Conservation (phyloP, 2,113 vertebrate genomes). For the Onychostruthus taczanowskii region DNA sequence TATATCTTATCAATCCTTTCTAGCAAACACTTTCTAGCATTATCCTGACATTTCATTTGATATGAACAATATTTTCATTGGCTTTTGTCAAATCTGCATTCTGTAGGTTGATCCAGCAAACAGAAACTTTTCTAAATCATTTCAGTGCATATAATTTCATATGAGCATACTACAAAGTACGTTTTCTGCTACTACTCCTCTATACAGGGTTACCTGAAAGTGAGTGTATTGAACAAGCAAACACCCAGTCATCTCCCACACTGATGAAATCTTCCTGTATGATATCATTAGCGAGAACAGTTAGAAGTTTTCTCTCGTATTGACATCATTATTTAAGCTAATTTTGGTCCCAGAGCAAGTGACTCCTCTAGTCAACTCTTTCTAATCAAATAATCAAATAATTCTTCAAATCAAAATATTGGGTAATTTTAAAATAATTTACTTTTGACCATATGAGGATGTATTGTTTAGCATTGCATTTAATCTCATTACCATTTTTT, state of each 20-base stretch:
- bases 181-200: neutral
- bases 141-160: neutral
- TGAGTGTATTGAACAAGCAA: neutral
- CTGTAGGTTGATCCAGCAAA: neutral
- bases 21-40: neutral
- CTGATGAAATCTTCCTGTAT: neutral
- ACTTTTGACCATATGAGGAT: neutral
- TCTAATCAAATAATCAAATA: neutral
- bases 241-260: neutral
- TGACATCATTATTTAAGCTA: neutral
- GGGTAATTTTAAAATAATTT: neutral
- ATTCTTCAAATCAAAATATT: neutral
- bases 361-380: neutral
- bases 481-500: neutral
- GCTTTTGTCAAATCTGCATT: neutral
- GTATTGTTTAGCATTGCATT: neutral
- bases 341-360: neutral
- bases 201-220: neutral
- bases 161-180: fast-evolving
- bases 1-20: neutral
- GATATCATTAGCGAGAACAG: neutral
- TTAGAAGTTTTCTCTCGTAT: neutral
- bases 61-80: neutral
- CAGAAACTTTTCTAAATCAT: neutral
- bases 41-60: neutral